These are phyloP conservation scores for Pterostichus niger DNA, from an alignment of 2,888 invertebrate genomes.

Conservation along the genomic window DNA sequence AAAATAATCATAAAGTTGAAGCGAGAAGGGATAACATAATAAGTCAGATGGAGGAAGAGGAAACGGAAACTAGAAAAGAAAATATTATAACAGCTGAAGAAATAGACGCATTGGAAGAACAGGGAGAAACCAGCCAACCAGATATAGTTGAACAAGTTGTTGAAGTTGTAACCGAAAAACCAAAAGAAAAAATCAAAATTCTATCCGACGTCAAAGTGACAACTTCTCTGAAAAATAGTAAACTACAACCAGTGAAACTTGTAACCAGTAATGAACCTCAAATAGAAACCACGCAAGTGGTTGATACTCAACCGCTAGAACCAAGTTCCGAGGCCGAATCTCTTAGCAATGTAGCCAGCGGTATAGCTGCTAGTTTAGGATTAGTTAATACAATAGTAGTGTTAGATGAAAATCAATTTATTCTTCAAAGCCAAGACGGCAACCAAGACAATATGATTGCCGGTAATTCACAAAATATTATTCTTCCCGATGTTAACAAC, in stretches of 20 bases:
- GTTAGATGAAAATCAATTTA: conserved; percentile 81
- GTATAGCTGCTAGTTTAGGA: conserved; percentile 80
- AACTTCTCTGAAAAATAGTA: conserved; percentile 68
- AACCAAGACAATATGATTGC: conserved; percentile 68
- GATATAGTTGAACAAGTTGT: conserved; percentile 16
- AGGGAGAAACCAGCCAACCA: conserved; percentile 69
- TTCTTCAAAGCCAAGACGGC: conserved; percentile 75
- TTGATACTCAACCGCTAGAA: conserved; percentile 72
- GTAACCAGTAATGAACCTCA: conserved; percentile 40
- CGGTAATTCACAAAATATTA: conserved; percentile 73
- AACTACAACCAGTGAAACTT: conserved; percentile 62
- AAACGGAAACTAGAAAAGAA: conserved; percentile 72
- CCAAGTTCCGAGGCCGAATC: conserved; percentile 80
- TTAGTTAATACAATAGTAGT: conserved; percentile 80
- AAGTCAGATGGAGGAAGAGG: conserved; percentile 78
- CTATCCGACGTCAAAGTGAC: conserved; percentile 70
- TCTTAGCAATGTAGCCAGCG: conserved; percentile 79
- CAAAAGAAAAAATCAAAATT: conserved; percentile 79
- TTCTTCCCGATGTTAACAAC: conserved; percentile 75
- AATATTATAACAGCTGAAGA: conserved; percentile 70
- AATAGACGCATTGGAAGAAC: conserved; percentile 70
- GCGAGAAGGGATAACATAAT: conserved; percentile 84
- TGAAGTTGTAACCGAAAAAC: conserved; percentile 69
- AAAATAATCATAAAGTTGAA: conserved; percentile 82
- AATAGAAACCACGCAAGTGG: conserved; percentile 68